Evolutionary conservation across 2,888 invertebrate genomes (phyloP).

Genomic region (Pycnomerus fuliginosus): DNA sequence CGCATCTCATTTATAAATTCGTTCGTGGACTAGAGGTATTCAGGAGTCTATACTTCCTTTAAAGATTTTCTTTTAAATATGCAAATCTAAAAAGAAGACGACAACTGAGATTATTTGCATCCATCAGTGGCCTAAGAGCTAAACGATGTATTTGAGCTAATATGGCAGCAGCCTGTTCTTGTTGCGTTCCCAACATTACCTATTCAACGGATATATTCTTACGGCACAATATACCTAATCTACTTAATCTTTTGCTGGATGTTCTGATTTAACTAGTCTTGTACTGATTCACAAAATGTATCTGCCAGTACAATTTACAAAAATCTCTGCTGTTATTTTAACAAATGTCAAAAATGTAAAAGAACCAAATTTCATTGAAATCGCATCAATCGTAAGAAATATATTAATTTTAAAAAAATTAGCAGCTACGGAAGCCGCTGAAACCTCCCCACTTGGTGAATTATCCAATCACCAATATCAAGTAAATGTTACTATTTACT

Average conservation of each 20-base stretch:
- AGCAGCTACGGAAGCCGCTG: no score
- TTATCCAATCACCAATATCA: no score
- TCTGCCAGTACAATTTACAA: constrained; percentile 27
- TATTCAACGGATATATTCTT: constrained; percentile 25
- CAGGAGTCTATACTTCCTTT: no score
- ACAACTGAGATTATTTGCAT: constrained; percentile 33
- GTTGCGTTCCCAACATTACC: constrained; percentile 29
- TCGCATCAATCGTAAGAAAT: no score
- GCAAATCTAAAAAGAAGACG: constrained; percentile 32
- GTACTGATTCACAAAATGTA: constrained; percentile 24
- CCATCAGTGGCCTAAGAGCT: constrained; percentile 36
- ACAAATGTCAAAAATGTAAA: no score
- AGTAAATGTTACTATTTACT: no score
- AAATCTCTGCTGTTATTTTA: no score
- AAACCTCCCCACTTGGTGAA: no score
- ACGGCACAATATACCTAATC: constrained; percentile 24
- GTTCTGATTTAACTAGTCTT: constrained; percentile 22
- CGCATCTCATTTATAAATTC: constrained; percentile 11
- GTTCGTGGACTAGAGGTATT: no score
- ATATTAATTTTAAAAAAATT: no score
- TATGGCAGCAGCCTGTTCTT: constrained; percentile 33
- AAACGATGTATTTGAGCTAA: constrained; percentile 40
- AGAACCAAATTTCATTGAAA: no score
- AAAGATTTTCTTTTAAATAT: no score
- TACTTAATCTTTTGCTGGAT: constrained; percentile 24